Percentiles rank a stretch among this genome's conserved stretches.
phyloP scores from a whole-genome alignment of 2,888 invertebrate genomes.

The Ennomos quercinarius region DNA sequence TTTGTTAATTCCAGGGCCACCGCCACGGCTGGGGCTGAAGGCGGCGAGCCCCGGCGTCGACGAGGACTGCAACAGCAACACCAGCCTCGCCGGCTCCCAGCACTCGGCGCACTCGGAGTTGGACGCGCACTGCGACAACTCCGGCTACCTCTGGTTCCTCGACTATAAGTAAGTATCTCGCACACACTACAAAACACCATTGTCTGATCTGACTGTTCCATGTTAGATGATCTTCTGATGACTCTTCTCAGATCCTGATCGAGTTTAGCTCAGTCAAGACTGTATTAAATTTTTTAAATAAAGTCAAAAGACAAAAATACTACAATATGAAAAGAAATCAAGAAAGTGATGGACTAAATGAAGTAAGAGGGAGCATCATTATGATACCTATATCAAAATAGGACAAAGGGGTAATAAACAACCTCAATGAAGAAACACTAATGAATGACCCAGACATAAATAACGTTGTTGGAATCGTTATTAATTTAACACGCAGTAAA shows the following conservation, averaged over 20 bases:
- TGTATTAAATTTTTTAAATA: too few relatives aligned
- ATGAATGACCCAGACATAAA: constrained; percentile 15
- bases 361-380: constrained; percentile 7
- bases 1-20: constrained; percentile 75
- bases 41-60: constrained; percentile 82
- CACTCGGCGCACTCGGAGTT: constrained; percentile 79
- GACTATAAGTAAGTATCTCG: constrained; percentile 90
- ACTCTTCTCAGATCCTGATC: too few relatives aligned
- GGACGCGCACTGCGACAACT: constrained; percentile 89
- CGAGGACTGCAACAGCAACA: constrained; percentile 83
- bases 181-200: too few relatives aligned
- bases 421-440: constrained; percentile 11
- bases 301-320: too few relatives aligned
- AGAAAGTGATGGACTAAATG: not conserved
- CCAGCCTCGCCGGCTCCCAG: constrained; percentile 81
- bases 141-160: constrained; percentile 96
- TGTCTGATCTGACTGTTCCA: too few relatives aligned
- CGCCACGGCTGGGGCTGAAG: constrained; percentile 84
- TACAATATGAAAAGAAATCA: too few relatives aligned
- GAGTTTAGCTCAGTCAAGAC: too few relatives aligned
- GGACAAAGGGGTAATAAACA: constrained; percentile 18
- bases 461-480: constrained; percentile 15
- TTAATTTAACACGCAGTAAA: constrained; percentile 15
- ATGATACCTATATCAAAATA: constrained; percentile 12
- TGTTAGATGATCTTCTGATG: too few relatives aligned